Evolutionary conservation across 2,888 invertebrate genomes (phyloP), one percentile per base, ranked within the genome.

Genomic region (Drosophila quinaria): DNA sequence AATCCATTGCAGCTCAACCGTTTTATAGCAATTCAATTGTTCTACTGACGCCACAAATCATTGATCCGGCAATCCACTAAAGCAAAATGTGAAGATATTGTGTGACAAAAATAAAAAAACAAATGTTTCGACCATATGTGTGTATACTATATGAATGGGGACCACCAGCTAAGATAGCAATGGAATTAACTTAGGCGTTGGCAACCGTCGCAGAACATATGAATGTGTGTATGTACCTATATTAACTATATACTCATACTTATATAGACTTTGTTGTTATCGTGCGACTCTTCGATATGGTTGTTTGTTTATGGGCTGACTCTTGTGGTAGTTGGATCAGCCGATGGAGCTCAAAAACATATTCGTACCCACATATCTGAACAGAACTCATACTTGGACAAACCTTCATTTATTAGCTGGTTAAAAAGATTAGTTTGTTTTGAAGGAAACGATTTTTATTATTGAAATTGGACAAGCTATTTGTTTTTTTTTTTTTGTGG

Each of bases 91-190:
- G 64, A 71, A 61, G 35, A 35, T 22, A 25, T 15, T 41, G 33
- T 22, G 19, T 15, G 58, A 42, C 63, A 55, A 52, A 54, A 62
- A 68, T 64, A 5, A 51, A 65, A 42, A 46, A 50, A 15, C 58
- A 39, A 55, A 54, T 31, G 58, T 33, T 29, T 19, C 15, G 55
- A 19, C 19, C 22, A 22, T 17, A n/a, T n/a, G n/a, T n/a, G n/a
- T n/a, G n/a, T n/a, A 35, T 54, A 42, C 5, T 29, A 31, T 29
- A 54, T 15, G 8, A 13, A 33, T 42, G 25, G 56, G 44, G 15
- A n/a, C 42, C 44, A 47, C 42, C 22, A 35, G 59, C 52, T 25
- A 22, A 76, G 82, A 82, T 80, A 82, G 65, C 52, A 52, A 33
- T 52, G 37, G 9, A 39, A 56, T 35, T 33, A 33, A 44, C 33